Evolutionary conservation across 2,888 invertebrate genomes (phyloP).

Genomic region (Cephalotes varians): DNA sequence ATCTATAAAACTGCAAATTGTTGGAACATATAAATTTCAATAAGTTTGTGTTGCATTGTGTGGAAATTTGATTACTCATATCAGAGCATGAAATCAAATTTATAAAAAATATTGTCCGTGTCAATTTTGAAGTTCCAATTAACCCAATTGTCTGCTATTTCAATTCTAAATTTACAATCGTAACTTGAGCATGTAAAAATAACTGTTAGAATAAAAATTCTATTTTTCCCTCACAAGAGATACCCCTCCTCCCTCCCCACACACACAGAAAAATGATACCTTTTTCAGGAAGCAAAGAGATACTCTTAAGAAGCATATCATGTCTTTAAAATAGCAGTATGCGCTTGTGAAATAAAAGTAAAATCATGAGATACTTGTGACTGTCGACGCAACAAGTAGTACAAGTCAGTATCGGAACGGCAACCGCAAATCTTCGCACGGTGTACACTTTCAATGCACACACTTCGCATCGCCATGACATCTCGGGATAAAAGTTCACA

Average conservation of each 20-base stretch:
- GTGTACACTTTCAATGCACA: constrained; percentile 38
- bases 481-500: constrained; percentile 54
- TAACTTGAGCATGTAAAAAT: constrained; percentile 7
- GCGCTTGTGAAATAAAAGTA: constrained; percentile 43
- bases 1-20: constrained; percentile 18
- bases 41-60: not conserved
- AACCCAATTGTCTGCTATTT: constrained; percentile 19
- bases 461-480: constrained; percentile 43
- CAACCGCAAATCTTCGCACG: constrained; percentile 61
- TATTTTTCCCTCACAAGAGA: not conserved
- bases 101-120: not conserved
- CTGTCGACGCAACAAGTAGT: constrained; percentile 63
- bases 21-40: constrained; percentile 5
- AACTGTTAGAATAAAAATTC: not conserved
- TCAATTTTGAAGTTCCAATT: constrained; percentile 1
- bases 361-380: constrained; percentile 39
- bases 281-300: not conserved
- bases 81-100: not conserved
- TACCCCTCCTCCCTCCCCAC: too few species aligned
- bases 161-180: not conserved
- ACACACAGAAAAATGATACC: not conserved
- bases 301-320: not conserved
- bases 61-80: constrained; percentile 6
- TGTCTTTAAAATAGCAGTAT: constrained; percentile 4
- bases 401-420: constrained; percentile 56